A percentile compares a stretch with the other conserved stretches of the same genome.
These are phyloP conservation scores for Arbacia lixula DNA, from an alignment of 53 echinoderm and acorn worm genomes.

Conservation along the genomic window DNA sequence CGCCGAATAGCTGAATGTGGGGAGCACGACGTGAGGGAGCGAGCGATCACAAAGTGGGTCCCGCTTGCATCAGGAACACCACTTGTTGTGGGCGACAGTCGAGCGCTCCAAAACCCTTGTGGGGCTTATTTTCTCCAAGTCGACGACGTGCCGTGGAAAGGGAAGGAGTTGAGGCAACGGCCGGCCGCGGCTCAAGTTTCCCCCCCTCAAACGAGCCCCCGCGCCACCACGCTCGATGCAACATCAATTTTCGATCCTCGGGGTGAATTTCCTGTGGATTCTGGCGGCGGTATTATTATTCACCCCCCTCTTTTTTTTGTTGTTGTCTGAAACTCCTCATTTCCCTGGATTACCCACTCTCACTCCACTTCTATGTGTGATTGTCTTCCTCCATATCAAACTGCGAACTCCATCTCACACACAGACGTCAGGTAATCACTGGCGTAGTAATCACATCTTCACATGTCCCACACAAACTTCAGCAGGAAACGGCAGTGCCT, in stretches of 20 bases:
- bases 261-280: constrained; percentile 20
- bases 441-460: too few relatives aligned
- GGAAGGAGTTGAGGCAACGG: constrained; percentile 16
- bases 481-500: too few relatives aligned
- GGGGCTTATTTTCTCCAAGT: constrained; percentile 36
- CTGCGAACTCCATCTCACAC: too few relatives aligned
- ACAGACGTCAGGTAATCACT: too few relatives aligned
- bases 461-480: too few relatives aligned
- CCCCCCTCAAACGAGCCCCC: constrained; percentile 32
- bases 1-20: constrained; percentile 27
- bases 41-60: constrained; percentile 9
- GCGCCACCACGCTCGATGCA: constrained; percentile 42
- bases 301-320: not conserved
- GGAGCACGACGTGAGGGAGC: not conserved
- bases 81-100: constrained; percentile 42
- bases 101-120: constrained; percentile 37
- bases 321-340: too few relatives aligned
- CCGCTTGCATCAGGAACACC: constrained; percentile 8
- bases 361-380: too few relatives aligned
- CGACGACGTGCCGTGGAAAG: constrained; percentile 17
- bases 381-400: too few relatives aligned
- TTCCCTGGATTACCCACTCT: too few relatives aligned
- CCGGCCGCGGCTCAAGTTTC: constrained; percentile 28
- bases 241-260: constrained; percentile 47
- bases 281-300: not conserved